These are phyloP conservation scores for Nycticebus coucang DNA, from an alignment of 2,113 vertebrate genomes.

Conservation along the genomic window DNA sequence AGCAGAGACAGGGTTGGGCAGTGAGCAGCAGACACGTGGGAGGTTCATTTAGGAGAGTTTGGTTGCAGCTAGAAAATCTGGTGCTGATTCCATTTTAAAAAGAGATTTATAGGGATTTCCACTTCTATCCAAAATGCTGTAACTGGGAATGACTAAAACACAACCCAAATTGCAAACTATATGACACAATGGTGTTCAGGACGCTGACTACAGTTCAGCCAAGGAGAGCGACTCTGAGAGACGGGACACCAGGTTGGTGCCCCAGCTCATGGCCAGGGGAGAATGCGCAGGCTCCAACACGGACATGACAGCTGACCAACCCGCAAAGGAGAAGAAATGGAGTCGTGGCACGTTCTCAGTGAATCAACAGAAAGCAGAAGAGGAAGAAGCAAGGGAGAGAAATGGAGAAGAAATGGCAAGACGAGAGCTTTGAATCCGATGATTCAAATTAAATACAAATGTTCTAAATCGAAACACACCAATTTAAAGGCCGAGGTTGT, in stretches of 20 bases:
- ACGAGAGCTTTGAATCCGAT: fast-evolving
- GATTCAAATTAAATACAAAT: background rate
- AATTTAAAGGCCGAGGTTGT: background rate
- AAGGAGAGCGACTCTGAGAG: fast-evolving
- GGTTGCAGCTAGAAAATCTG: no score
- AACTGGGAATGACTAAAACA: background rate
- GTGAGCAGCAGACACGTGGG: fast-evolving
- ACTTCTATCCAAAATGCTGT: background rate
- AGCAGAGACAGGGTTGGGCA: fast-evolving
- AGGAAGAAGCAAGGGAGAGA: background rate
- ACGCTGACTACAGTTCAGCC: no score
- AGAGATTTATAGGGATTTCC: background rate
- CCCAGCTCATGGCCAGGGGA: background rate
- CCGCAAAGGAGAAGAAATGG: background rate
- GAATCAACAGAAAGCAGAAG: background rate
- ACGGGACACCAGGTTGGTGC: background rate
- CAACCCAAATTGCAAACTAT: background rate
- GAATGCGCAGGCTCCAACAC: fast-evolving
- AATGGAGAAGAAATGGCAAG: background rate
- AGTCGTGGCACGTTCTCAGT: background rate
- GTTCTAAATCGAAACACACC: background rate
- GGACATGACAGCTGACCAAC: fast-evolving
- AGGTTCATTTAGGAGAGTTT: background rate
- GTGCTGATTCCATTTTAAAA: background rate
- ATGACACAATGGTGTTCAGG: fast-evolving